These are phyloP conservation scores for Monochamus saltuarius DNA, from an alignment of 1,140 invertebrate species.

Conservation along the genomic window DNA sequence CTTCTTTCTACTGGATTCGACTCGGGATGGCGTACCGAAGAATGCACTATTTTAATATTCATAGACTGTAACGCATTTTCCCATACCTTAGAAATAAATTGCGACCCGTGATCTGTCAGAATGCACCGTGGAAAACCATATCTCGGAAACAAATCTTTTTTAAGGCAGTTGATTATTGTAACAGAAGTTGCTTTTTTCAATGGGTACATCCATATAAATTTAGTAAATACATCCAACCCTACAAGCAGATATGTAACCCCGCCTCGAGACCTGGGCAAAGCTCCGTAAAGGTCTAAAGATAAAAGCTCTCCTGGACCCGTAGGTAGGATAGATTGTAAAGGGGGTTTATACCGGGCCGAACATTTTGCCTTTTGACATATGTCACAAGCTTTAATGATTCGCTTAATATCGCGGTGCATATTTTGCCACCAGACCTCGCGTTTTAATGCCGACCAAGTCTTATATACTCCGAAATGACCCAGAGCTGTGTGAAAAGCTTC, in stretches of 20 bases:
- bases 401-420: neutral
- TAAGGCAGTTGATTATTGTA: constrained; percentile 5
- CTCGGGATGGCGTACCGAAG: constrained; percentile 12
- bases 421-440: constrained; percentile 2
- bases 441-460: neutral
- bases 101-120: constrained; percentile 13
- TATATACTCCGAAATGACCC: constrained; percentile 15
- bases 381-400: neutral
- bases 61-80: neutral
- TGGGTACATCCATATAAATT: constrained; percentile 18
- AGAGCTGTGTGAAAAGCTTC: constrained; percentile 8
- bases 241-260: constrained; percentile 13
- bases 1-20: constrained; percentile 6
- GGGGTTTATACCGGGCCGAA: neutral
- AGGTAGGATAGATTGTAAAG: constrained; percentile 1
- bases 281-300: constrained; percentile 13
- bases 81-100: constrained; percentile 13
- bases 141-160: constrained; percentile 10
- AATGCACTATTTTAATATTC: constrained; percentile 11
- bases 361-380: no score
- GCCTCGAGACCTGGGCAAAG: constrained; percentile 6
- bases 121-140: neutral
- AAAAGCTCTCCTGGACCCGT: constrained; percentile 8
- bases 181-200: constrained; percentile 13
- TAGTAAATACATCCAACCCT: constrained; percentile 1